A percentile compares a stretch with the other conserved stretches of the same genome.
These are phyloP conservation scores for Drosophila saltans DNA, from an alignment of 1,140 invertebrate genomes.

Conservation along the genomic window DNA sequence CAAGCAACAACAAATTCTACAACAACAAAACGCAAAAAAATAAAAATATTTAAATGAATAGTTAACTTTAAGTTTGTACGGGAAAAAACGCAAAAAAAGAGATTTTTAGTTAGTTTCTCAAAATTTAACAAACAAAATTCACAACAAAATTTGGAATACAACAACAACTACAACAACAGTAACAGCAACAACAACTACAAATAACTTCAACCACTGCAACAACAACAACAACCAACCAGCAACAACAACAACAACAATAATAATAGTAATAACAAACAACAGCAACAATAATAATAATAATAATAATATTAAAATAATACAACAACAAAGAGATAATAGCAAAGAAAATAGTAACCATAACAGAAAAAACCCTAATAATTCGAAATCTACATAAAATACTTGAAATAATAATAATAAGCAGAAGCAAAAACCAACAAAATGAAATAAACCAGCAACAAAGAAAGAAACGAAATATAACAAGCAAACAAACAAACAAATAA, in stretches of 20 bases:
- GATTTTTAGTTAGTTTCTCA: slow-evolving; percentile 83
- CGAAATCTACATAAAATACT: background rate
- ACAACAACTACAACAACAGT: slow-evolving; percentile 68
- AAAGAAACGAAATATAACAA: slow-evolving; percentile 31
- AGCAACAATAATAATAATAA: slow-evolving; percentile 52
- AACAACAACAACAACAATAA: slow-evolving; percentile 52
- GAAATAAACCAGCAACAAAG: slow-evolving; percentile 23
- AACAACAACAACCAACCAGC: slow-evolving; percentile 52
- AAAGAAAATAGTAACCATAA: slow-evolving; percentile 50
- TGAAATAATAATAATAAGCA: slow-evolving; percentile 39
- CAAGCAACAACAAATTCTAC: slow-evolving; percentile 53
- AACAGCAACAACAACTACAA: slow-evolving; percentile 59
- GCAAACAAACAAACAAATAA: slow-evolving; percentile 16
- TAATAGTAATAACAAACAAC: slow-evolving; percentile 53
- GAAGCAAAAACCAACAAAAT: slow-evolving; percentile 33
- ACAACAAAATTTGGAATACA: slow-evolving; percentile 83
- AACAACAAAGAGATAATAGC: slow-evolving; percentile 50
- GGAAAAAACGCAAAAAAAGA: slow-evolving; percentile 69
- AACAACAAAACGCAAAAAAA: slow-evolving; percentile 54
- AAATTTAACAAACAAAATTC: slow-evolving; percentile 83
- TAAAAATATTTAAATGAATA: slow-evolving; percentile 67
- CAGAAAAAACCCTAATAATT: slow-evolving; percentile 55
- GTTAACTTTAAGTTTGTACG: slow-evolving; percentile 72
- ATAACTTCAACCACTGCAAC: slow-evolving; percentile 53
- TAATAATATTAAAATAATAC: slow-evolving; percentile 48